Evolutionary conservation across 2,113 vertebrate species (phyloP).

Genomic region (Himantopus leucocephalus): DNA sequence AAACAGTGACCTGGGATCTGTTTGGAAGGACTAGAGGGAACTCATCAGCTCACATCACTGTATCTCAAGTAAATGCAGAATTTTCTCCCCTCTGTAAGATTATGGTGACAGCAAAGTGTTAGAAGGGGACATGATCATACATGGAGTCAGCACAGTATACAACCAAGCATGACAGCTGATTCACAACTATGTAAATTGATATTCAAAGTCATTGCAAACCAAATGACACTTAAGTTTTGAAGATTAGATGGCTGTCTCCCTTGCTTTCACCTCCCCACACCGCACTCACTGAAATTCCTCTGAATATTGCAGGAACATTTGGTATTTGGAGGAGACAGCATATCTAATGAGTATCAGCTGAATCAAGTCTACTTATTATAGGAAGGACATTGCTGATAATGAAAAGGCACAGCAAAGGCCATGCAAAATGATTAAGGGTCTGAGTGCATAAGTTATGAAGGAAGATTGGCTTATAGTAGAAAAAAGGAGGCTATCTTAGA

Average conservation of each 20-base stretch:
- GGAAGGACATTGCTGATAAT: conserved; percentile 57
- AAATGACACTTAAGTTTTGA: not conserved
- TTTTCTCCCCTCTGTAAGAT: not conserved
- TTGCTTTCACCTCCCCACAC: not conserved
- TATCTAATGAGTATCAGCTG: conserved; percentile 59
- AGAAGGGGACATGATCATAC: not conserved
- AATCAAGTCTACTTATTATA: conserved; percentile 60
- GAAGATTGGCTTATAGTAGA: conserved; percentile 21
- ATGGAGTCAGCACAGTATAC: not conserved
- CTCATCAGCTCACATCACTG: not conserved
- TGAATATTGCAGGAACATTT: conserved; percentile 34
- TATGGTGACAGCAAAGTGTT: not conserved
- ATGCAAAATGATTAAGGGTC: conserved; percentile 44
- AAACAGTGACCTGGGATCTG: not conserved
- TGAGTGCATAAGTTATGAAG: conserved; percentile 51
- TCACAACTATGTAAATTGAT: not conserved
- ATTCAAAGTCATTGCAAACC: not conserved
- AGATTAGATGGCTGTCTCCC: not conserved
- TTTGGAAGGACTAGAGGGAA: not conserved
- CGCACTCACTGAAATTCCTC: not conserved
- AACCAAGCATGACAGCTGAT: not conserved
- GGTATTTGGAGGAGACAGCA: conserved; percentile 54
- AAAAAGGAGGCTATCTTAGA: conserved; percentile 5
- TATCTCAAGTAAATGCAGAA: not conserved
- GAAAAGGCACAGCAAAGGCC: conserved; percentile 30